Evolutionary conservation across 2,888 invertebrate genomes (phyloP), one percentile per base, ranked within the genome.

Genomic region (Tridacna crocea): DNA sequence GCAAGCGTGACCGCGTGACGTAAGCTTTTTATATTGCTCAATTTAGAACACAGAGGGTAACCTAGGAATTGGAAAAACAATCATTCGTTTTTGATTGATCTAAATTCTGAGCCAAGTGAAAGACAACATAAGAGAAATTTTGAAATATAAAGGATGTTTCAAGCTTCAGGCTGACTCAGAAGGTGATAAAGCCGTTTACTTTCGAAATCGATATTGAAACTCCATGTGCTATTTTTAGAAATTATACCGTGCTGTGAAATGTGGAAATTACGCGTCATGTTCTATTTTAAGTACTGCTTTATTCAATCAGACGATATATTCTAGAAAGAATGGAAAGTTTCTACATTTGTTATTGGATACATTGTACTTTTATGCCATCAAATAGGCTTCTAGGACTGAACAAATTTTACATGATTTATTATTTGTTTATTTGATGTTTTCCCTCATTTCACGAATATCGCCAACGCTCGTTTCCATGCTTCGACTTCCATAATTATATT

Each of bases 1-100:
- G 81, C 77, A 51, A 48, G 51, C 36, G 46, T 75, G 63, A 73
- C 73, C 73, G 22, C 26, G 22, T 60, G 58, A 73, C 73, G 73
- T 73, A 26, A 60, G 73, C 60, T 19, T 27, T 58, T 36, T 22
- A 70, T 70, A 70, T 70, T 48, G 48, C 70, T 26, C 47, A 51
- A 70, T 24, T 70, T 70, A 70, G 70, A 70, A 70, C 70, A 51
- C 22, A 51, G 70, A n/a, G 70, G 51, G 70, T 70, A 70, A 70
- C 70, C 70, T 24, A 61, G 61, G 26, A 61, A 24, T 61, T 22
- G n/a, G n/a, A 61, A 24, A 8, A 4, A 61, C 2, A 61, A 61
- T 61, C 61, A 61, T 22, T 22, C 24, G 22, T 24, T 8, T 24
- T 1, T 48, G 70, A 70, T 24, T 70, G 24, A 70, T 22, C 4